Evolutionary conservation across 2,888 invertebrate species (phyloP).

Genomic region (Macaria notata): DNA sequence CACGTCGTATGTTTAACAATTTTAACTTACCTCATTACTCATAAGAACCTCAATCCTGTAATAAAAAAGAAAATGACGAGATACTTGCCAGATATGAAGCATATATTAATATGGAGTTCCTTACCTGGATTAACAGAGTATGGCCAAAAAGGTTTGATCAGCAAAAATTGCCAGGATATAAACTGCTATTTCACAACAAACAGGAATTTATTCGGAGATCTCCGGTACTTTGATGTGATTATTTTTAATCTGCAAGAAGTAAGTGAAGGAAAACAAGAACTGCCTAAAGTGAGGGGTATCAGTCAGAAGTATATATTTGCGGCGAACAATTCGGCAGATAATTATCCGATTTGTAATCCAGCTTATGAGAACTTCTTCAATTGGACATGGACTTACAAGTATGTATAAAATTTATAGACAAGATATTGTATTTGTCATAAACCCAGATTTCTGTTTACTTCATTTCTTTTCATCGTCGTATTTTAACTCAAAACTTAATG

Average conservation of each 20-base stretch:
- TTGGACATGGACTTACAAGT: conserved; percentile 75
- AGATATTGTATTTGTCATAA: too few species aligned
- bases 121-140: conserved; percentile 43
- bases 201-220: conserved; percentile 48
- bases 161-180: conserved; percentile 43
- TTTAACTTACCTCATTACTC: conserved; percentile 34
- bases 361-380: conserved; percentile 64
- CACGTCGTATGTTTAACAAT: conserved; percentile 38
- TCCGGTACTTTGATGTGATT: conserved; percentile 62
- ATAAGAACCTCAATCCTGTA: conserved; percentile 28
- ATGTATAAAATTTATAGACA: conserved; percentile 5
- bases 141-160: conserved; percentile 51
- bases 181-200: conserved; percentile 67
- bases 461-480: too few species aligned
- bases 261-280: conserved; percentile 29
- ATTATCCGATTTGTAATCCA: conserved; percentile 58
- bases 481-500: too few species aligned
- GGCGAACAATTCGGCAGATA: conserved; percentile 63
- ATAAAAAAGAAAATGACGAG: conserved; percentile 43
- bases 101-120: conserved; percentile 62
- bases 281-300: conserved; percentile 47
- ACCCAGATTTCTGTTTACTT: too few species aligned
- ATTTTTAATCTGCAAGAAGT: conserved; percentile 60
- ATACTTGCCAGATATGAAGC: conserved; percentile 54
- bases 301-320: conserved; percentile 67